Evolutionary conservation across 2,797 vertebrate genomes (phyloP).

Genomic region (Notolepis coatsorum): DNA sequence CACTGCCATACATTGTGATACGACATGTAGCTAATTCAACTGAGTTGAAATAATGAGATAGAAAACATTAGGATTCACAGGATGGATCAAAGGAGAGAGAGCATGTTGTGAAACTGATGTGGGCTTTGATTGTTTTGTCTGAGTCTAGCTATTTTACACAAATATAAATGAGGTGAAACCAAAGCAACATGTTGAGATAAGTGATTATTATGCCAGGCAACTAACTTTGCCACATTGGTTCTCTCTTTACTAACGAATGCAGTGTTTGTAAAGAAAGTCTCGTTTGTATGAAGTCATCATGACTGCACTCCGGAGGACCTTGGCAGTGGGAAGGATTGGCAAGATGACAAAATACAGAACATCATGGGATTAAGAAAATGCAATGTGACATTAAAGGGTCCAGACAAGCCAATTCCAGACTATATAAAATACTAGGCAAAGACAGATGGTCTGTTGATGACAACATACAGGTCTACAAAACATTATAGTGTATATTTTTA

Average conservation of each 20-base stretch:
- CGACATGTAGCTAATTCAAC: constrained; percentile 26
- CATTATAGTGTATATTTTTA: too few relatives aligned
- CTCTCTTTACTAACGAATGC: background rate
- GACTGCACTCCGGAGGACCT: background rate
- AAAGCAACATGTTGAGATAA: background rate
- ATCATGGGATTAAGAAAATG: too few relatives aligned
- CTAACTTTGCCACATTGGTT: too few relatives aligned
- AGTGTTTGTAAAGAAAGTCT: background rate
- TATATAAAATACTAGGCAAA: too few relatives aligned
- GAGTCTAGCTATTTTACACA: background rate
- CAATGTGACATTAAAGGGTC: too few relatives aligned
- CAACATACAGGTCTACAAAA: too few relatives aligned
- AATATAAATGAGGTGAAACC: background rate
- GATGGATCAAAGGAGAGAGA: constrained; percentile 8
- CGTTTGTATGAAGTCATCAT: background rate
- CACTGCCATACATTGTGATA: constrained; percentile 26
- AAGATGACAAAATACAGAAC: too few relatives aligned
- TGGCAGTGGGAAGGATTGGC: background rate
- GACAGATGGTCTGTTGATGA: too few relatives aligned
- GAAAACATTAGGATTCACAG: constrained; percentile 11
- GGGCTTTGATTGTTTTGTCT: background rate
- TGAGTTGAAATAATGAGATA: constrained; percentile 21
- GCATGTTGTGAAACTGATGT: background rate
- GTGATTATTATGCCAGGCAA: background rate
- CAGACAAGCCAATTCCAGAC: too few relatives aligned